phyloP scores from a whole-genome alignment of 2,113 vertebrate genomes.

The Natator depressus region DNA sequence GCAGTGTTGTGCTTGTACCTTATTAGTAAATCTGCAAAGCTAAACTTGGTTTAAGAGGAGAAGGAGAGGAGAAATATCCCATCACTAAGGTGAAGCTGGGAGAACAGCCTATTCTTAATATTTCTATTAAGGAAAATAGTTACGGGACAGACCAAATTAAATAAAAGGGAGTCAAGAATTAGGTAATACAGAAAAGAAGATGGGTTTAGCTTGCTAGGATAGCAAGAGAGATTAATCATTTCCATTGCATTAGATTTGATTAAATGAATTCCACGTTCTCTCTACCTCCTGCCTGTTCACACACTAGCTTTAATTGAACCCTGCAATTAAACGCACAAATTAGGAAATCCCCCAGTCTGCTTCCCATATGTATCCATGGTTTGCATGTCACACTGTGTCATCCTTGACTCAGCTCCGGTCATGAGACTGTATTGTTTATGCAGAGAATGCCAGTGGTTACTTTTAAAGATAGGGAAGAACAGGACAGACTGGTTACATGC shows the following conservation, averaged over 20 bases:
- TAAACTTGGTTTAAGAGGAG: neutral
- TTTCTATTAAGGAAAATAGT: slow-evolving; percentile 16
- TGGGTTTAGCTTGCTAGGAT: slow-evolving; percentile 14
- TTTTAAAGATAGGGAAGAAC: slow-evolving; percentile 10
- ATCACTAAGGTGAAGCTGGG: neutral
- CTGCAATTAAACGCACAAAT: slow-evolving; percentile 39
- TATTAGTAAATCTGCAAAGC: neutral
- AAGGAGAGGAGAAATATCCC: neutral
- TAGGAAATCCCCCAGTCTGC: slow-evolving; percentile 44
- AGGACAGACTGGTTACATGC: neutral
- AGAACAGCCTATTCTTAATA: neutral
- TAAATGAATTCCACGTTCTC: slow-evolving; percentile 41
- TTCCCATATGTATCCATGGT: neutral
- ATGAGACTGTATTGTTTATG: neutral
- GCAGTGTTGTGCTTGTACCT: neutral
- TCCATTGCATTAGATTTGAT: slow-evolving; percentile 38
- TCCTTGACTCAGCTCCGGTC: neutral
- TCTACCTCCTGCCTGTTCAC: neutral
- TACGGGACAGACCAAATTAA: neutral
- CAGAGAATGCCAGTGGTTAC: neutral
- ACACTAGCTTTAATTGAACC: slow-evolving; percentile 23
- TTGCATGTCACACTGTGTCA: neutral
- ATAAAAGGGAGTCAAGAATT: neutral
- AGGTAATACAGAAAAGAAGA: neutral
- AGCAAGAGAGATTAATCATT: slow-evolving; percentile 38